A percentile compares a stretch with the other conserved stretches of the same genome.
These are phyloP conservation scores for Pleuronectes platessa DNA, from an alignment of 2,113 vertebrate species.

Conservation along the genomic window DNA sequence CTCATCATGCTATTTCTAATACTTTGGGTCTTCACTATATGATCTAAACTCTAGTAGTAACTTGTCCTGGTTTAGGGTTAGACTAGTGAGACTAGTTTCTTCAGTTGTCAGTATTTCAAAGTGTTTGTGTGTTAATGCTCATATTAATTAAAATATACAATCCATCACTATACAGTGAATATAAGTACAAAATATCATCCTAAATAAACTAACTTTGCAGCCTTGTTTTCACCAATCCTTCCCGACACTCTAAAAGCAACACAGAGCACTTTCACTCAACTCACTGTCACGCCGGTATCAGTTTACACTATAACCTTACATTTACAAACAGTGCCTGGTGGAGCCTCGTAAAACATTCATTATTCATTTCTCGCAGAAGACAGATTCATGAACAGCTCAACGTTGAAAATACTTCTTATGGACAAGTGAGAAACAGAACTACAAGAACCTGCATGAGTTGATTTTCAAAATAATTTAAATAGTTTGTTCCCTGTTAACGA, in stretches of 20 bases:
- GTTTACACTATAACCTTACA: constrained; percentile 65
- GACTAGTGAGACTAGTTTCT: no score
- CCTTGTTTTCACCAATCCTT: no score
- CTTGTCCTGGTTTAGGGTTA: no score
- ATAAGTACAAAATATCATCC: no score
- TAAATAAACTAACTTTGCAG: no score
- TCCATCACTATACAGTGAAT: no score
- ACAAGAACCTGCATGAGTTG: neutral
- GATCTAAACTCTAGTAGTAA: no score
- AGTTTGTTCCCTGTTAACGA: no score
- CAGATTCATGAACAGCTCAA: constrained; percentile 6
- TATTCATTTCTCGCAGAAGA: constrained; percentile 55
- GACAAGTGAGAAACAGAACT: neutral
- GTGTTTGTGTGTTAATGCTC: no score
- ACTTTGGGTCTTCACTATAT: neutral
- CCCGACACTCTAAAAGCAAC: constrained; percentile 20
- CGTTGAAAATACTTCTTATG: neutral
- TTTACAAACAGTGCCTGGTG: constrained; percentile 47
- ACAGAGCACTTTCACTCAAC: constrained; percentile 67
- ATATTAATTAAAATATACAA: no score
- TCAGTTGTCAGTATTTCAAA: no score
- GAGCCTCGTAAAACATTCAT: constrained; percentile 57
- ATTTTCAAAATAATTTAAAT: neutral
- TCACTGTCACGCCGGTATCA: constrained; percentile 61
- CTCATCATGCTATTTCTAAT: neutral